Evolutionary conservation across 2,113 vertebrate genomes (phyloP).

Genomic region (Zosterops pallidus): DNA sequence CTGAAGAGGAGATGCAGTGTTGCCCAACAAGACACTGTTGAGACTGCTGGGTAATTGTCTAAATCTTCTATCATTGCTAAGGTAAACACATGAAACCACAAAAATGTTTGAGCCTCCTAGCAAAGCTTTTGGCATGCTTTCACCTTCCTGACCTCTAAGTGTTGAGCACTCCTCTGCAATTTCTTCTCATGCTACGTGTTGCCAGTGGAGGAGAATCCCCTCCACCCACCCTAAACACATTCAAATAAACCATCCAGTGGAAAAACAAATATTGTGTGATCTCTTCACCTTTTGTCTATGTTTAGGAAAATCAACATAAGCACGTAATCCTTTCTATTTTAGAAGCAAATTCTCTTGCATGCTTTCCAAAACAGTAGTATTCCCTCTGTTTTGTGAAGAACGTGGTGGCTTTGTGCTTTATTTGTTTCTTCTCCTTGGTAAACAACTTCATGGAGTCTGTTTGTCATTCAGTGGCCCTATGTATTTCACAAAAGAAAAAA

Average conservation of each 20-base stretch:
- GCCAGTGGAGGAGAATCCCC: neutral
- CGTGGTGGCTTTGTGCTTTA: neutral
- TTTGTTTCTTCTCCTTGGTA: neutral
- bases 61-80: conserved; percentile 51
- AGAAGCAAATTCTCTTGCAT: neutral
- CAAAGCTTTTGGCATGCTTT: neutral
- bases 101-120: conserved; percentile 17
- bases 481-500: neutral
- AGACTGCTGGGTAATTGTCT: conserved; percentile 19
- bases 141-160: conserved; percentile 48
- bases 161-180: neutral
- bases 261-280: conserved; percentile 40
- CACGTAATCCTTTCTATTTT: neutral
- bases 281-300: conserved; percentile 33
- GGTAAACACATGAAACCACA: conserved; percentile 54
- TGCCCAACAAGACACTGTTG: neutral
- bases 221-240: neutral
- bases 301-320: conserved; percentile 14
- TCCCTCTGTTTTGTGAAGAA: neutral
- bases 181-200: neutral
- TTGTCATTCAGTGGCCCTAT: neutral
- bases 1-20: neutral
- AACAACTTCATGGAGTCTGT: neutral
- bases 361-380: neutral
- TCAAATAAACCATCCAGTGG: neutral